Evolutionary conservation across 2,797 vertebrate species (phyloP).

Genomic region (Garrulus glandarius): DNA sequence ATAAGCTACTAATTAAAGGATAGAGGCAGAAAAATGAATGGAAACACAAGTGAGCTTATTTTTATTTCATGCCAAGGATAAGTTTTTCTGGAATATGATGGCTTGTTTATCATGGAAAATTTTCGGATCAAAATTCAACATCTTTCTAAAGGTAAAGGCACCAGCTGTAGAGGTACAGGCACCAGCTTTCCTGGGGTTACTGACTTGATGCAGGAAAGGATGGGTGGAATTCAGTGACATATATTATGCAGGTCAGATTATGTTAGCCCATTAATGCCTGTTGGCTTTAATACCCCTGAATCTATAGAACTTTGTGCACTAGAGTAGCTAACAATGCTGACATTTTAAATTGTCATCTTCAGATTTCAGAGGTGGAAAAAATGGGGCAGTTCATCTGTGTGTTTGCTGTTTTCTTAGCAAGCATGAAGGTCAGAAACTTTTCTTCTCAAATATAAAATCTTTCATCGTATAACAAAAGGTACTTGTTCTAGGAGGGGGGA

Average conservation of each 20-base stretch:
- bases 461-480: not conserved
- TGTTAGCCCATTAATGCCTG: not conserved
- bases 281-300: constrained; percentile 20
- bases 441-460: not conserved
- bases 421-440: constrained; percentile 26
- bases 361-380: constrained; percentile 20
- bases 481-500: not conserved
- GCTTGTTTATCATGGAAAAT: not conserved
- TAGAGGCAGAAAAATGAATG: not conserved
- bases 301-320: not conserved
- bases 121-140: not conserved
- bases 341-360: constrained; percentile 38
- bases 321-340: constrained; percentile 19
- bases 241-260: constrained; percentile 17
- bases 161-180: not conserved
- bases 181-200: not conserved
- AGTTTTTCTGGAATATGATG: not conserved
- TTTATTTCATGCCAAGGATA: not conserved
- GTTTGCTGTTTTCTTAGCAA: constrained; percentile 30
- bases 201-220: not conserved
- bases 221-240: constrained; percentile 22
- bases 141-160: not conserved
- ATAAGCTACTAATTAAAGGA: not conserved
- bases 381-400: not conserved
- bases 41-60: not conserved